Evolutionary conservation across 2,113 vertebrate genomes (phyloP).

Genomic region (Tricholaema leucomelas): DNA sequence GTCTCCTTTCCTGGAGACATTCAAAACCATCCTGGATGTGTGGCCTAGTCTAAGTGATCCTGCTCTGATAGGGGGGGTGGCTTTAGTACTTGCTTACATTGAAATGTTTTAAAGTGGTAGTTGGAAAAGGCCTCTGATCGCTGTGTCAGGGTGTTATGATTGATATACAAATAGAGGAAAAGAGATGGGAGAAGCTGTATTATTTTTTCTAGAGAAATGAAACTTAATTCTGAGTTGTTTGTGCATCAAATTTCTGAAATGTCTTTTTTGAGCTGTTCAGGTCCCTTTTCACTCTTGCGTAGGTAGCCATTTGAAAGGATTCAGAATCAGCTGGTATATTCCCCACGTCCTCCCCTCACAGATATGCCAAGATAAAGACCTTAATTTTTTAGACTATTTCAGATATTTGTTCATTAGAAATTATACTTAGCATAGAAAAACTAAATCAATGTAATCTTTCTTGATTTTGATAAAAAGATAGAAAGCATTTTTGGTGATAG

Average conservation of each 20-base stretch:
- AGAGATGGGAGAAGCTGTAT: background rate
- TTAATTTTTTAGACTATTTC: background rate
- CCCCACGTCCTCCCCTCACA: background rate
- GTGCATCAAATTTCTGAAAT: background rate
- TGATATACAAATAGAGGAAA: background rate
- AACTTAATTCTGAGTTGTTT: background rate
- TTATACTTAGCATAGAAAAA: background rate
- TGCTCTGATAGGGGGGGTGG: too few relatives aligned
- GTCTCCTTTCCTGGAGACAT: too few relatives aligned
- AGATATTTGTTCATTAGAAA: background rate
- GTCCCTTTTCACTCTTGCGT: background rate
- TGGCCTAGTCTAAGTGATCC: too few relatives aligned
- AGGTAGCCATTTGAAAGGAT: background rate
- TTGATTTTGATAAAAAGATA: background rate
- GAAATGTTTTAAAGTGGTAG: background rate
- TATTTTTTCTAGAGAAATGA: background rate
- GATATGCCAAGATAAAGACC: background rate
- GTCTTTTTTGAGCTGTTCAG: background rate
- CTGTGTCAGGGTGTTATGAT: background rate
- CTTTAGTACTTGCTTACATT: background rate
- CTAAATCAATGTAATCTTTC: background rate
- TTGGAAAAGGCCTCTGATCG: background rate
- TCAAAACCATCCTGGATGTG: too few relatives aligned
- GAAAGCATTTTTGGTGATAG: background rate
- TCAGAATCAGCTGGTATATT: background rate